Conservation (phyloP, 2,888 invertebrate species). For the Sepioteuthis lessoniana region DNA sequence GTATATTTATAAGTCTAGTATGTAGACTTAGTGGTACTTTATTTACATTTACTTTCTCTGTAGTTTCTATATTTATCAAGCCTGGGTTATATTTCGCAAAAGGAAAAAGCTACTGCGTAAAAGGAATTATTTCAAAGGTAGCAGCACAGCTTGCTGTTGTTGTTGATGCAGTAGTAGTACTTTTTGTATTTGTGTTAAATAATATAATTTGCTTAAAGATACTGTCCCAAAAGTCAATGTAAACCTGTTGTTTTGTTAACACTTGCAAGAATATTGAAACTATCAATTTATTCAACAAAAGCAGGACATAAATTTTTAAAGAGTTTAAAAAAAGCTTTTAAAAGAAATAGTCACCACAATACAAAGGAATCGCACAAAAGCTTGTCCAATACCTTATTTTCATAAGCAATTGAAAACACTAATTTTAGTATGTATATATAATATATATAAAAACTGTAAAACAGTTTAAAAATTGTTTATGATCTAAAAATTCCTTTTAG, state of each 20-base stretch:
- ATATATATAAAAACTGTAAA: not conserved
- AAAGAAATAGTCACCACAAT: not conserved
- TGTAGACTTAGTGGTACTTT: not conserved
- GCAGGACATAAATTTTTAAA: not conserved
- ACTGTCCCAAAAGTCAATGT: not conserved
- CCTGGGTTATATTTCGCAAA: not conserved
- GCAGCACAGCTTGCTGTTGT: not conserved
- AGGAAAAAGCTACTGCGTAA: slow-evolving; percentile 33
- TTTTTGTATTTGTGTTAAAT: not conserved
- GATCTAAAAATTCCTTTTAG: not conserved
- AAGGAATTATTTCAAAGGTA: not conserved
- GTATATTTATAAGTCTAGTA: not conserved
- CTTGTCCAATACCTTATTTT: not conserved
- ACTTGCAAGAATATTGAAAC: not conserved
- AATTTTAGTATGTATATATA: not conserved
- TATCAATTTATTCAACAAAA: not conserved
- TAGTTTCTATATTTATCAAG: not conserved
- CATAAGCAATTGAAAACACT: not conserved
- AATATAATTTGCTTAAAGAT: not conserved
- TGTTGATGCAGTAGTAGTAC: not conserved
- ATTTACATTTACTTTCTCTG: not conserved
- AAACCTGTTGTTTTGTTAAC: not conserved
- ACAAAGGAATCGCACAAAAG: not conserved
- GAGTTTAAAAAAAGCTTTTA: not conserved
- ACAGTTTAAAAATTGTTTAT: not conserved